These are phyloP conservation scores for Sepiola atlantica DNA, from an alignment of 2,888 invertebrate genomes.

Conservation along the genomic window DNA sequence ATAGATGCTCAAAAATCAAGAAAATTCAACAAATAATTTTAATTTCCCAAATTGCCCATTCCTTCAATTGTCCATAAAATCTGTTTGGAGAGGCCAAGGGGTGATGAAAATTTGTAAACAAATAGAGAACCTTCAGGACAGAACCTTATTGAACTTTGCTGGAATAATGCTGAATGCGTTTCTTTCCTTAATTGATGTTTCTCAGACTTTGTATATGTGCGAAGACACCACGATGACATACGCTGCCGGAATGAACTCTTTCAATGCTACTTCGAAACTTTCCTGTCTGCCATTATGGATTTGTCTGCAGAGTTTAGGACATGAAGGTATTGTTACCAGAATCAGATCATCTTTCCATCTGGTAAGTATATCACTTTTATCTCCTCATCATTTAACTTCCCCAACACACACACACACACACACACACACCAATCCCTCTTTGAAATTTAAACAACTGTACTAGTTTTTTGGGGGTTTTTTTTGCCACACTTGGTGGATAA, in stretches of 20 bases:
- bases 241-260: conserved; percentile 78
- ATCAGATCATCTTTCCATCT: conserved; percentile 85
- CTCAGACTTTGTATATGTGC: conserved; percentile 73
- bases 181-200: conserved; percentile 49
- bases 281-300: conserved; percentile 90
- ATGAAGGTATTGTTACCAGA: conserved; percentile 82
- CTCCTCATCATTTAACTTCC: background rate
- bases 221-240: conserved; percentile 71
- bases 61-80: no score
- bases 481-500: no score
- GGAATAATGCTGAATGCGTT: no score
- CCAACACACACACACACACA: background rate
- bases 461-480: background rate
- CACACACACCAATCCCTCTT: background rate
- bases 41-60: no score
- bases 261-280: conserved; percentile 79
- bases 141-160: no score
- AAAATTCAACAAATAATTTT: no score
- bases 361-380: conserved; percentile 62
- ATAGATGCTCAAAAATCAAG: no score
- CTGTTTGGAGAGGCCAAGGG: no score
- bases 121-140: no score
- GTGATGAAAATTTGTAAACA: no score
- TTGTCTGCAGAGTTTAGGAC: conserved; percentile 79
- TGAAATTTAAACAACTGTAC: background rate